phyloP scores from a whole-genome alignment of 2,797 vertebrate species.

The Picus viridis region DNA sequence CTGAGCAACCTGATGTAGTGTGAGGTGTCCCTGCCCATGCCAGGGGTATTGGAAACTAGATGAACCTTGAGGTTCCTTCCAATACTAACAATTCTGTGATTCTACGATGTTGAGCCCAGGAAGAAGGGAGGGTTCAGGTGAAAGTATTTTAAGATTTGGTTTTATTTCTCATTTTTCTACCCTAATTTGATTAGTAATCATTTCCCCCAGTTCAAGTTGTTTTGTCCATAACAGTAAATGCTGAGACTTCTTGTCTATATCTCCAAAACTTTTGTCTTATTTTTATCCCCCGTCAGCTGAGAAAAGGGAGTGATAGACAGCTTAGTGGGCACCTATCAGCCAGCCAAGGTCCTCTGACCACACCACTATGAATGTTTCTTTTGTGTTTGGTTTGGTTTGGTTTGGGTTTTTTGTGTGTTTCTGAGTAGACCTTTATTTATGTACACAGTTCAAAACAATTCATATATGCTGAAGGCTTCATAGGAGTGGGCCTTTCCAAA shows the following conservation, averaged over 20 bases:
- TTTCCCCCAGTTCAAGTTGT: background rate
- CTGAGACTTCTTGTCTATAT: background rate
- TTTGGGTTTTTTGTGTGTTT: background rate
- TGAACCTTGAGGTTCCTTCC: too few species aligned
- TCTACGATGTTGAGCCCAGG: background rate
- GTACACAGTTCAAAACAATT: background rate
- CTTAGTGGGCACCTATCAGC: background rate
- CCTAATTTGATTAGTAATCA: background rate
- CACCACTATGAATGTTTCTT: background rate
- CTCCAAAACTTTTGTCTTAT: fast-evolving
- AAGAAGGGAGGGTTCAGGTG: background rate
- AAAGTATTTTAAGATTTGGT: background rate
- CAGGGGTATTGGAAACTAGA: too few species aligned
- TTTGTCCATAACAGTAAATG: background rate
- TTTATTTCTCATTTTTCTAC: background rate
- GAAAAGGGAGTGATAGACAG: background rate
- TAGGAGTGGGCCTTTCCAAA: background rate
- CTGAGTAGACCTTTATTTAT: background rate
- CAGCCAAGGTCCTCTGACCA: background rate
- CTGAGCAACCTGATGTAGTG: too few species aligned
- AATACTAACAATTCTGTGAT: too few species aligned
- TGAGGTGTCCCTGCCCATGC: too few species aligned
- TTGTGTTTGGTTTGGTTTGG: background rate
- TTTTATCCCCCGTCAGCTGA: background rate
- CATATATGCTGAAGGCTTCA: background rate